Percentiles rank a stretch among this genome's conserved stretches.
These are phyloP conservation scores for Cryptophagus acutangulus DNA, from an alignment of 2,888 invertebrate species.

Conservation along the genomic window DNA sequence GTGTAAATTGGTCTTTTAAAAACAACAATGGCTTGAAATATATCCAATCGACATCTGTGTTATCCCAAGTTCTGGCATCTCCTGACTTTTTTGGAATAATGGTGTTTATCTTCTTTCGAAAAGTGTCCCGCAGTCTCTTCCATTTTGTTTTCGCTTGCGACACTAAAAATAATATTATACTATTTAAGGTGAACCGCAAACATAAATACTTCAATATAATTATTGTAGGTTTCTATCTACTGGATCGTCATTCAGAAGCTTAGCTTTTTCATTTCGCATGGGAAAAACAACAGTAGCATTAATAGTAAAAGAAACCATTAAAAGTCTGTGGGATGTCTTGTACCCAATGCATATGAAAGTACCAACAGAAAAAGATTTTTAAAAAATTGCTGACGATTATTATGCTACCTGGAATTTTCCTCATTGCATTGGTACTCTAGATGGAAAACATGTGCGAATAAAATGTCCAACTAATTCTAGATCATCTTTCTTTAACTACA, in stretches of 20 bases:
- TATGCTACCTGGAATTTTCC: slow-evolving; percentile 17
- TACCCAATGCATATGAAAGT: slow-evolving; percentile 18
- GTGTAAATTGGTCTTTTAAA: slow-evolving; percentile 22
- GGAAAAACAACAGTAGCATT: slow-evolving; percentile 15
- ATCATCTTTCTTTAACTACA: slow-evolving; percentile 21
- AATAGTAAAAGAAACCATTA: slow-evolving; percentile 16
- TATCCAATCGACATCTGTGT: slow-evolving; percentile 12
- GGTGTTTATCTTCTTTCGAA: slow-evolving; percentile 14
- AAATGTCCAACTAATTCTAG: slow-evolving; percentile 14
- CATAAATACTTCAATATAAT: slow-evolving; percentile 3
- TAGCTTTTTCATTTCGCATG: slow-evolving; percentile 21
- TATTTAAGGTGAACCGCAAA: too few species aligned
- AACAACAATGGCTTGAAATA: slow-evolving; percentile 21
- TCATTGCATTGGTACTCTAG: slow-evolving; percentile 13
- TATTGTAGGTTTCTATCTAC: slow-evolving; percentile 20
- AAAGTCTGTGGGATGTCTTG: slow-evolving; percentile 11
- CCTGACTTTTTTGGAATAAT: slow-evolving; percentile 18
- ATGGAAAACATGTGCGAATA: slow-evolving; percentile 18
- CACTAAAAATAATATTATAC: slow-evolving; percentile 11
- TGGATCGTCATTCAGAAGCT: slow-evolving; percentile 18
- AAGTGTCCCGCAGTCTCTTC: slow-evolving; percentile 21
- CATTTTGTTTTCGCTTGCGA: slow-evolving; percentile 16
- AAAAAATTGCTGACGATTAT: slow-evolving; percentile 15
- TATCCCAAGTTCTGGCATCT: slow-evolving; percentile 9
- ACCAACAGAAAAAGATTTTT: slow-evolving; percentile 8